phyloP scores from a whole-genome alignment of 92 coral and sea anemone species.

The Parazoanthus darwini region DNA sequence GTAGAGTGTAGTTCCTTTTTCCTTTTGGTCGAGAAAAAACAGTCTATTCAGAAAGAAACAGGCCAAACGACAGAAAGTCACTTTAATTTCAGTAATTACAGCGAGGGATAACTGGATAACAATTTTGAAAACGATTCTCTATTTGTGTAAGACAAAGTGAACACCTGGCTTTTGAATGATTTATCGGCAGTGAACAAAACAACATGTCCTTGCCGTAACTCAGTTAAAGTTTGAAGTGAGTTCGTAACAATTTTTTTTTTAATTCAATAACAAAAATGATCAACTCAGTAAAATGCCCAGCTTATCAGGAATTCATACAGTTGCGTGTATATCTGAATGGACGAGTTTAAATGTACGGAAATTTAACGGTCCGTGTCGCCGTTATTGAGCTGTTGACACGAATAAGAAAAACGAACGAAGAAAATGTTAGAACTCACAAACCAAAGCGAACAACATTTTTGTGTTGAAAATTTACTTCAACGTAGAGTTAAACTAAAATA shows the following conservation, averaged over 20 bases:
- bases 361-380: constrained; percentile 8
- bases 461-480: not conserved
- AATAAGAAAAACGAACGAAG: too few relatives aligned
- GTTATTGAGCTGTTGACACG: not conserved
- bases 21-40: not conserved
- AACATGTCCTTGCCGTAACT: not conserved
- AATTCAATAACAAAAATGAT: not conserved
- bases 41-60: not conserved
- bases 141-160: not conserved
- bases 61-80: not conserved
- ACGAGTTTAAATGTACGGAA: not conserved
- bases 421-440: not conserved
- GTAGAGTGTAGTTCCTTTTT: not conserved
- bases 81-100: not conserved
- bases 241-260: not conserved
- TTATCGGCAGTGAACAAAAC: not conserved
- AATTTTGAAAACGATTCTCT: not conserved
- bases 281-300: not conserved
- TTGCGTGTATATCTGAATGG: not conserved
- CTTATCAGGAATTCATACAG: not conserved
- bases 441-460: not conserved
- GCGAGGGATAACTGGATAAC: not conserved
- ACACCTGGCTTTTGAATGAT: constrained; percentile 7
- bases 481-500: not conserved
- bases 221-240: not conserved